These are phyloP conservation scores for Hypotaenidia okinawae DNA, from an alignment of 2,797 vertebrate species.

Conservation along the genomic window DNA sequence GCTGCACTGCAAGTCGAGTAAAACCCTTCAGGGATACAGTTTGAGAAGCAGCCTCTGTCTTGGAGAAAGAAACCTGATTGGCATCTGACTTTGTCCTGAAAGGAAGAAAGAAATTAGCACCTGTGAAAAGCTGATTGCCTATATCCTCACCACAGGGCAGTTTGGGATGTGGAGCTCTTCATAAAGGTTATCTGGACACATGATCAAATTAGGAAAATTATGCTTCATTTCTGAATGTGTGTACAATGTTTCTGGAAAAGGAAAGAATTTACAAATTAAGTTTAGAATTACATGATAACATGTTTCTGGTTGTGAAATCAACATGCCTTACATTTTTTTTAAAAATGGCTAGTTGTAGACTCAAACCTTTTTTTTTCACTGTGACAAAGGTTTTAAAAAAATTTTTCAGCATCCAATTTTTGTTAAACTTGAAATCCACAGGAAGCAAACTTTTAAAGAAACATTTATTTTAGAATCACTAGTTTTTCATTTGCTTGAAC, in stretches of 20 bases:
- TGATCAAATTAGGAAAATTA: background rate
- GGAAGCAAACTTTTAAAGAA: background rate
- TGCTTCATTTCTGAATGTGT: background rate
- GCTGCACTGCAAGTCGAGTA: background rate
- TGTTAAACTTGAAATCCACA: background rate
- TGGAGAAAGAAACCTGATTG: background rate
- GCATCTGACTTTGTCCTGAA: background rate
- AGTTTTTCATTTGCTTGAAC: background rate
- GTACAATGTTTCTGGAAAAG: background rate
- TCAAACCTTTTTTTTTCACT: background rate
- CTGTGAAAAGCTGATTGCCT: fast-evolving
- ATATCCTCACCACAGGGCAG: fast-evolving
- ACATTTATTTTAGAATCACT: background rate
- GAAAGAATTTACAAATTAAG: background rate
- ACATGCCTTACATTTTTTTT: background rate
- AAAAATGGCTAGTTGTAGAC: background rate
- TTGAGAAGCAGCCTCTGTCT: background rate
- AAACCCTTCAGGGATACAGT: background rate
- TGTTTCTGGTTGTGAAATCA: background rate
- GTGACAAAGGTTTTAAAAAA: background rate
- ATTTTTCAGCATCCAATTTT: background rate
- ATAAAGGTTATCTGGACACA: background rate
- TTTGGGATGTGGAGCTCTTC: background rate
- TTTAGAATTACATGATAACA: fast-evolving
- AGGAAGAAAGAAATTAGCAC: background rate